These are phyloP conservation scores for Scaptomyza pallida DNA, from an alignment of 1,140 invertebrate species.

Conservation along the genomic window DNA sequence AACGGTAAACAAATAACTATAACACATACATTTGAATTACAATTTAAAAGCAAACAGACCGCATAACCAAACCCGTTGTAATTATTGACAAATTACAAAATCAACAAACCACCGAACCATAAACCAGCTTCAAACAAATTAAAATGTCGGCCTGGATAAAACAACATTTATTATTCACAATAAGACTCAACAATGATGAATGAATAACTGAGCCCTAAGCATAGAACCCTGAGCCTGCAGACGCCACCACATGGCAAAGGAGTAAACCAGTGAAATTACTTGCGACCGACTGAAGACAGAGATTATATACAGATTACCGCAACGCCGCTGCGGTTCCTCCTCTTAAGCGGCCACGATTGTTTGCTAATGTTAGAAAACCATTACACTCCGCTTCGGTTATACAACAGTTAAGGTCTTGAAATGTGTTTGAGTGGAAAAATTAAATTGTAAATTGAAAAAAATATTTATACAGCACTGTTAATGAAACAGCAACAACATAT, in stretches of 20 bases:
- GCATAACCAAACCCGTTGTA: slow-evolving; percentile 52
- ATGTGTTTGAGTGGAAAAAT: background rate
- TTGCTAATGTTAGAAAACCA: background rate
- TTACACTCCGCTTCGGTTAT: background rate
- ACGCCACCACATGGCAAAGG: slow-evolving; percentile 20
- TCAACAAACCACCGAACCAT: slow-evolving; percentile 64
- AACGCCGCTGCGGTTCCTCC: slow-evolving; percentile 20
- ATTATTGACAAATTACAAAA: slow-evolving; percentile 72
- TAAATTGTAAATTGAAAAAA: background rate
- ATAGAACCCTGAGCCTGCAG: background rate
- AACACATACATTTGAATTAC: slow-evolving; percentile 11
- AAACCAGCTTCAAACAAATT: slow-evolving; percentile 70
- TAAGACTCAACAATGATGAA: slow-evolving; percentile 65
- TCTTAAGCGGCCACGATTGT: slow-evolving; percentile 21
- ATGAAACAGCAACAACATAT: no score
- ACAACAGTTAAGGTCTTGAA: background rate
- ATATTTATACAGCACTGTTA: no score
- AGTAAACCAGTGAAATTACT: slow-evolving; percentile 42
- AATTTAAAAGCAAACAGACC: slow-evolving; percentile 58
- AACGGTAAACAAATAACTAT: slow-evolving; percentile 14
- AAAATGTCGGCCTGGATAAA: slow-evolving; percentile 63
- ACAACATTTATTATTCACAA: slow-evolving; percentile 66
- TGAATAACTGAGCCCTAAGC: slow-evolving; percentile 36
- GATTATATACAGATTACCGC: slow-evolving; percentile 54
- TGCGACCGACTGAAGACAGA: slow-evolving; percentile 12